Evolutionary conservation across 2,888 invertebrate species (phyloP).

Genomic region (Nysson spinosus): DNA sequence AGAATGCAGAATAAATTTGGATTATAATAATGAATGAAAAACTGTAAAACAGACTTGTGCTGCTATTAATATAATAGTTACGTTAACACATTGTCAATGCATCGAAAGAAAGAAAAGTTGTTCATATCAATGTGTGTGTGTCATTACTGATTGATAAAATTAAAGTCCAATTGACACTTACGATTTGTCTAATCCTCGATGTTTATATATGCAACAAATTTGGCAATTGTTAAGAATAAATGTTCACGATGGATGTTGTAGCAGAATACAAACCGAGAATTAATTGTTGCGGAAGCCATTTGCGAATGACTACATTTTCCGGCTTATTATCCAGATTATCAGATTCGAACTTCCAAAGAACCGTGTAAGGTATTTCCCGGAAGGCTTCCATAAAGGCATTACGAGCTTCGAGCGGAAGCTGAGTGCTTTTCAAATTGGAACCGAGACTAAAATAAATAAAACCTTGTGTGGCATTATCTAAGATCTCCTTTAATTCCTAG

Average conservation of each 20-base stretch:
- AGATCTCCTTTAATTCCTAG: slow-evolving; percentile 44
- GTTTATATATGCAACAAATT: too few relatives aligned
- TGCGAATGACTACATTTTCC: slow-evolving; percentile 43
- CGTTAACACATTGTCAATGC: too few relatives aligned
- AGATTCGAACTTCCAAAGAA: slow-evolving; percentile 58
- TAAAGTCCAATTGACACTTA: too few relatives aligned
- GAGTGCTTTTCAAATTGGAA: slow-evolving; percentile 25
- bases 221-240: not conserved
- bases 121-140: too few relatives aligned
- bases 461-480: slow-evolving; percentile 53
- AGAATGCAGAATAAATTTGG: too few relatives aligned
- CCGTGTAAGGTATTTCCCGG: slow-evolving; percentile 46
- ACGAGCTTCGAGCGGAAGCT: slow-evolving; percentile 9
- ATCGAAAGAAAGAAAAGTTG: too few relatives aligned
- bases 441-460: slow-evolving; percentile 62
- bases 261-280: slow-evolving; percentile 49
- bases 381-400: slow-evolving; percentile 44
- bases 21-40: too few relatives aligned
- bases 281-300: slow-evolving; percentile 60
- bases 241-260: too few relatives aligned
- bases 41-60: too few relatives aligned
- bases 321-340: slow-evolving; percentile 27
- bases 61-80: too few relatives aligned
- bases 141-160: too few relatives aligned
- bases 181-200: too few relatives aligned